Base-by-base conservation (phyloP, 2,113 vertebrate species). In the Colius striatus region DNA sequence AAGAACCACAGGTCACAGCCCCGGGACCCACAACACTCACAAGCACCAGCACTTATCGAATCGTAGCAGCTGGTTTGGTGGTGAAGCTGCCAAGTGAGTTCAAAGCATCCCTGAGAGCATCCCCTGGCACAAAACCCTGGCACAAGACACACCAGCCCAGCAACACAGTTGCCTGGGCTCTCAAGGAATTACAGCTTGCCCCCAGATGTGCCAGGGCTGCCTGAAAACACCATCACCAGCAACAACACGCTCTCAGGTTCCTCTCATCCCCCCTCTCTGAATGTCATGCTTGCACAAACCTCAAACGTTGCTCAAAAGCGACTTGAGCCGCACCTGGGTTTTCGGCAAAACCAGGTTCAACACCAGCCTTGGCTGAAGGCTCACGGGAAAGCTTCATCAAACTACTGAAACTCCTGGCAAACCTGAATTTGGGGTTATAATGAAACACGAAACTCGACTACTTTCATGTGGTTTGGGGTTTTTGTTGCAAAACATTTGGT, bases 401-500 rank as follows among this genome's bases (percentile, higher is more conserved):
- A 23, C 45, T 20, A 55, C 92, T 62, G 78, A 92, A 77, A 86
- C 93, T 81, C 85, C 57, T 26, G 90, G 94, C 87, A 62, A 94
- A 95, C 94, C 72, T 91, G 93, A 90, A 74, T 91, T 93, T 23
- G 76, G 94, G 93, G 65, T 96, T 93, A 57, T 25, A 80, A 19
- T 79, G 91, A 93, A 86, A 96, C 5, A 10, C 1, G 94, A 96
- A 95, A 96, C 95, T 80, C 6, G 1, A 26, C 47, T 4, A 10
- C 95, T 97, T 96, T 96, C 93, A 97, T 96, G 96, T 97, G 96
- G 94, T 94, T 97, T 96, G 94, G 96, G 96, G 90, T 91, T 95
- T 92, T 73, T 84, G 48, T 93, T 96, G 94, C 93, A 95, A 93
- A 95, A 94, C 93, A 32, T 13, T 93, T 23, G 51, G 85, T 3